Evolutionary conservation across 2,797 vertebrate species (phyloP).

Genomic region (Labroides dimidiatus): DNA sequence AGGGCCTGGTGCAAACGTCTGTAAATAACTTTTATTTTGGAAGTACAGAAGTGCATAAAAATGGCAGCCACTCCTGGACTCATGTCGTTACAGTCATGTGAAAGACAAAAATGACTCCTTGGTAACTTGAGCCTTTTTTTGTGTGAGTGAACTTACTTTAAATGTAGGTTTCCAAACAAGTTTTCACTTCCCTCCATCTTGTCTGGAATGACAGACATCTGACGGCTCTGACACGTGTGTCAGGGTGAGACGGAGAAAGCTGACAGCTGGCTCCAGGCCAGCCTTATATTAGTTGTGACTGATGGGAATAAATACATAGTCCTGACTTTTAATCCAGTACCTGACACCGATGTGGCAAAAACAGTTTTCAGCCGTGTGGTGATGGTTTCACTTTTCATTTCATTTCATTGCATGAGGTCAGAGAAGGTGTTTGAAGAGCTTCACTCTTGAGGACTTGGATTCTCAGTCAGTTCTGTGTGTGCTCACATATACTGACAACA

Average conservation of each 20-base stretch:
- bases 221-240: constrained; percentile 22
- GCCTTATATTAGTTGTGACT: constrained; percentile 13
- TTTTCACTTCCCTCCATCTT: neutral
- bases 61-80: constrained; percentile 7
- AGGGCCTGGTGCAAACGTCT: constrained; percentile 37
- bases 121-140: too few relatives aligned
- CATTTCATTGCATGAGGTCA: neutral
- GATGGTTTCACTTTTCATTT: neutral
- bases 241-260: constrained; percentile 9
- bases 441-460: neutral
- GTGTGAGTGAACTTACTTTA: neutral
- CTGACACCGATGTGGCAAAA: neutral
- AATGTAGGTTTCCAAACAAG: neutral
- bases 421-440: neutral
- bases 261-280: constrained; percentile 10
- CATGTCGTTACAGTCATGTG: neutral
- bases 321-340: neutral
- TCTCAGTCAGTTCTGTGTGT: neutral
- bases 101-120: neutral
- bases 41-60: constrained; percentile 44
- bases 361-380: neutral
- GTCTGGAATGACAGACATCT: constrained; percentile 13
- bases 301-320: constrained; percentile 12
- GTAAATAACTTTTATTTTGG: constrained; percentile 22
- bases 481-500: neutral